Conservation (phyloP, 2,888 invertebrate genomes). For the Sepioteuthis lessoniana region DNA sequence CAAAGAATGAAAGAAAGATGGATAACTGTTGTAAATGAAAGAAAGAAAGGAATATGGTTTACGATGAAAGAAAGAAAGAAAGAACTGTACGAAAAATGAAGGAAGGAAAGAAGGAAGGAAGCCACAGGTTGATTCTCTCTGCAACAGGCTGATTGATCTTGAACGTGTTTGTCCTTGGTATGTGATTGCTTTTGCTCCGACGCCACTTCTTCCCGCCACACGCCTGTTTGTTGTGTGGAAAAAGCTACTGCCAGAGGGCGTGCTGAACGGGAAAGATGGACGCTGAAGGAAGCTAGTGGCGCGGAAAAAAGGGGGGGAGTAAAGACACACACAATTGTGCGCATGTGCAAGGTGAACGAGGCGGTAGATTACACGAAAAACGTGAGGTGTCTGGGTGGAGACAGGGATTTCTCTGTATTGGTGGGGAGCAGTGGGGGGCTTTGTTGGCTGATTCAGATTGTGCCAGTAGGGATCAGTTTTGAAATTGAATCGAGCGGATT, state of each 20-base stretch:
- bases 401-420: not conserved
- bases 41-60: not conserved
- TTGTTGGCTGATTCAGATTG: not conserved
- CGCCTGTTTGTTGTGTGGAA: not conserved
- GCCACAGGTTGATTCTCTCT: no score
- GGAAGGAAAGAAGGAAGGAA: no score
- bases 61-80: not conserved
- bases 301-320: not conserved
- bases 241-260: not conserved
- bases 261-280: not conserved
- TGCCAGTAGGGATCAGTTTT: conserved; percentile 33
- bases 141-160: not conserved
- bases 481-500: conserved; percentile 33
- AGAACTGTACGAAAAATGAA: not conserved
- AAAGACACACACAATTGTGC: not conserved
- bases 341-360: not conserved
- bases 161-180: conserved; percentile 33
- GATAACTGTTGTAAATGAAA: not conserved
- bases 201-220: not conserved
- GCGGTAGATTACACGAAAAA: not conserved
- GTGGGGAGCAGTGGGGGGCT: not conserved
- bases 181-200: not conserved
- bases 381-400: not conserved
- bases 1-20: no score
- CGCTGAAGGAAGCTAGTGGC: conserved; percentile 21